Percentiles rank a stretch among this genome's conserved stretches.
These are phyloP conservation scores for Antennarius striatus DNA, from an alignment of 2,113 vertebrate genomes.

Conservation along the genomic window DNA sequence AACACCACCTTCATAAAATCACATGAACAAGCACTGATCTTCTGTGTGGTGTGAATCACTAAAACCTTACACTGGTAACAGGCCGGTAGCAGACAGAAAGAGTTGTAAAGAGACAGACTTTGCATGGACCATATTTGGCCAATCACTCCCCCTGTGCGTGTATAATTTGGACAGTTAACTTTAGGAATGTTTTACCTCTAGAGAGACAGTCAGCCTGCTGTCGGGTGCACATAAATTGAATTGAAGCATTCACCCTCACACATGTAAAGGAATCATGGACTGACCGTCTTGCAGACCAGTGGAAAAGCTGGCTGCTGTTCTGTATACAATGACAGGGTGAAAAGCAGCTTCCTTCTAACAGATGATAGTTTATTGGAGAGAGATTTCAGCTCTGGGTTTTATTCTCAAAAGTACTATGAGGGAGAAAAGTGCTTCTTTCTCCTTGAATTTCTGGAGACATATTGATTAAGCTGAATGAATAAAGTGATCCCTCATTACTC, in stretches of 20 bases:
- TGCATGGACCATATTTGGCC: conserved; percentile 38
- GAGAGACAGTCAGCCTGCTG: conserved; percentile 33
- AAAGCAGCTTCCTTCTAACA: background rate
- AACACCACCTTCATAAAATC: background rate
- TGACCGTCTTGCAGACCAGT: background rate
- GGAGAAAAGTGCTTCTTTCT: background rate
- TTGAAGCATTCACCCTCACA: background rate
- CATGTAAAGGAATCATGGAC: background rate
- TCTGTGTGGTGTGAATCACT: no score
- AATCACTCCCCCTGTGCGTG: conserved; percentile 51
- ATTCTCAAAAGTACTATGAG: background rate
- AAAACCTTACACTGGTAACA: conserved; percentile 11
- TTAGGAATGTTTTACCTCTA: conserved; percentile 59
- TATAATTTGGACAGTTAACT: conserved; percentile 63
- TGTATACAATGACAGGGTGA: background rate
- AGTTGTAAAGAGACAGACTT: conserved; percentile 29
- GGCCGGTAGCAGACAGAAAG: conserved; percentile 38
- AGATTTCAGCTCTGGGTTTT: background rate
- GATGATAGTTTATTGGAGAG: no score
- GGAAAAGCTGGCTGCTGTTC: background rate
- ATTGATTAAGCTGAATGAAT: background rate
- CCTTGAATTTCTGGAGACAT: no score
- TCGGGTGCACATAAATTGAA: conserved; percentile 18
- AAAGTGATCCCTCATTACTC: background rate
- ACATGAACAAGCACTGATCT: no score